Evolutionary conservation across 2,797 vertebrate genomes (phyloP).

Genomic region (Lophotriccus pileatus): DNA sequence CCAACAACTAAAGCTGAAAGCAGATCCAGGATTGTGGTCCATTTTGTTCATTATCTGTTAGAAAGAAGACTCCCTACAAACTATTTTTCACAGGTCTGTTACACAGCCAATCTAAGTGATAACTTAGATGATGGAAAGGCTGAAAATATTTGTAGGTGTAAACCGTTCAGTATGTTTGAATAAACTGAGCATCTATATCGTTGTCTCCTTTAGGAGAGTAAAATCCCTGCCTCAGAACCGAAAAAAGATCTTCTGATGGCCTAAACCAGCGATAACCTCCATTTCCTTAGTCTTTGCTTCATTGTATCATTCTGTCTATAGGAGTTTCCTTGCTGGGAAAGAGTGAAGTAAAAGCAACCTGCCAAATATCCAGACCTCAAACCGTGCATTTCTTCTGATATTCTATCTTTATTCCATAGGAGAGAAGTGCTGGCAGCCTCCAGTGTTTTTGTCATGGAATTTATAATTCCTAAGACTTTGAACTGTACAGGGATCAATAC

Average conservation of each 20-base stretch:
- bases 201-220: not conserved
- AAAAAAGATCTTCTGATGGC: not conserved
- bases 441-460: not conserved
- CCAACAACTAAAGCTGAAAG: not conserved
- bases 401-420: not conserved
- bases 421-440: not conserved
- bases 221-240: not conserved
- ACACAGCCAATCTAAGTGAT: not conserved
- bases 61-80: not conserved
- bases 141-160: not conserved
- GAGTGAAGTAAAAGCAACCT: not conserved
- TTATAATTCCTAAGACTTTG: constrained; percentile 9
- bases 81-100: not conserved
- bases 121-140: not conserved
- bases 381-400: not conserved
- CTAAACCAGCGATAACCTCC: not conserved
- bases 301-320: not conserved
- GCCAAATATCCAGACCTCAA: not conserved
- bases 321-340: not conserved
- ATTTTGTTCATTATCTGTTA: not conserved
- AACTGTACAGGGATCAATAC: not conserved
- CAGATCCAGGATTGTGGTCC: not conserved
- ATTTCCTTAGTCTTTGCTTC: not conserved
- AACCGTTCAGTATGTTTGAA: not conserved
- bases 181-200: not conserved